Evolutionary conservation across 35 echinoderm and acorn worm genomes (phyloP).

Genomic region (Apostichopus japonicus): DNA sequence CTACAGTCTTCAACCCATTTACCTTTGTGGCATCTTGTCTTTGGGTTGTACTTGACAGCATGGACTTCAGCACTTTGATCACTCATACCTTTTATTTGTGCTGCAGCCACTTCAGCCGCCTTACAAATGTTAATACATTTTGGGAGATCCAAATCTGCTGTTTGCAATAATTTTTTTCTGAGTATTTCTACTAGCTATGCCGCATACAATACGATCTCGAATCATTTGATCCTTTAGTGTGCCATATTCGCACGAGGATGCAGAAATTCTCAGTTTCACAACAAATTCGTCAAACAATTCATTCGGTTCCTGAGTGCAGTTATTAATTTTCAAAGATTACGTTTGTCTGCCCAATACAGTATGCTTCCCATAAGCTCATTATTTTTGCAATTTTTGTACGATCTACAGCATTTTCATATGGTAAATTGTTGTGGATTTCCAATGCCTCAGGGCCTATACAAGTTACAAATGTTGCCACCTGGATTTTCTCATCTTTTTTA

Average conservation of each 20-base stretch:
- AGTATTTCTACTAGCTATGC: conserved; percentile 31
- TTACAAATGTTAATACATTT: conserved; percentile 49
- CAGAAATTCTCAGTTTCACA: conserved; percentile 47
- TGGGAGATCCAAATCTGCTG: conserved; percentile 63
- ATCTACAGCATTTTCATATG: conserved; percentile 46
- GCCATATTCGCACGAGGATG: conserved; percentile 71
- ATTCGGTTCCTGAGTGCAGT: conserved; percentile 29
- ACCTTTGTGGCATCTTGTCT: background rate
- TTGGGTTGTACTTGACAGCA: background rate
- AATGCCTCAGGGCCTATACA: conserved; percentile 45
- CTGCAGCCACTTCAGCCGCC: conserved; percentile 47
- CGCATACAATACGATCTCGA: conserved; percentile 64
- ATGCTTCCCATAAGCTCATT: conserved; percentile 32
- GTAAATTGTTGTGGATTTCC: conserved; percentile 57
- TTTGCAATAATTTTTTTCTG: conserved; percentile 70
- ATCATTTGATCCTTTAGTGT: conserved; percentile 65
- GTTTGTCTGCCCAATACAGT: conserved; percentile 58
- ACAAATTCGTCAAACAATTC: conserved; percentile 55
- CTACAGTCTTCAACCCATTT: background rate
- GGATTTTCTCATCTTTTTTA: conserved; percentile 9
- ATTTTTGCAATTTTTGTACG: conserved; percentile 27
- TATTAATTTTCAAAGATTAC: conserved; percentile 67
- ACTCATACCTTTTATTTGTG: conserved; percentile 35
- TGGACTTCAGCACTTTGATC: background rate
- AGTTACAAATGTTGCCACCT: conserved; percentile 39